phyloP scores from a whole-genome alignment of 2,113 vertebrate genomes.

The Brienomyrus brachyistius region DNA sequence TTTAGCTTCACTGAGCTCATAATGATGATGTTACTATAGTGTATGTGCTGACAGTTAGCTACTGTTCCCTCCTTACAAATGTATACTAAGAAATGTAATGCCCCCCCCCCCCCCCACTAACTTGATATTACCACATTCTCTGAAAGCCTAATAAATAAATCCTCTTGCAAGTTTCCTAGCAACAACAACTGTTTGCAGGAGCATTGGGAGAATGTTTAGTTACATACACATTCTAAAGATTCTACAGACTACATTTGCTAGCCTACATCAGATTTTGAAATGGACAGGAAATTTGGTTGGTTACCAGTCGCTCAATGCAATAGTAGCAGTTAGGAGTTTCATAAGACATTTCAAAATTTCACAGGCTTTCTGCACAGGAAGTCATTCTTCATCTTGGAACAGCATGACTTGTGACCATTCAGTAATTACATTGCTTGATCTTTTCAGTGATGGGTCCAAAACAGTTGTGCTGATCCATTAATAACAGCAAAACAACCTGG shows the following conservation, averaged over 20 bases:
- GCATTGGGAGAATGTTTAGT: neutral
- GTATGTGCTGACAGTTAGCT: neutral
- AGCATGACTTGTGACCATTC: neutral
- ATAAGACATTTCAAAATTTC: neutral
- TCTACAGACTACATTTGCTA: neutral
- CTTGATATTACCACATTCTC: neutral
- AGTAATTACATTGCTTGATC: neutral
- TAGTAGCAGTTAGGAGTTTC: neutral
- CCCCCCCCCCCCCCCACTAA: neutral
- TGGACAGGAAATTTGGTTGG: neutral
- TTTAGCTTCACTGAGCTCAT: neutral
- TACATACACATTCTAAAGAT: neutral
- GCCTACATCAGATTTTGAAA: constrained; percentile 6
- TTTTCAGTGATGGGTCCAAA: neutral
- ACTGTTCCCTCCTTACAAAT: neutral
- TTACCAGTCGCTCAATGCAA: neutral
- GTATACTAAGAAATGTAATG: neutral
- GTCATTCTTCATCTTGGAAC: neutral
- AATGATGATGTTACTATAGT: neutral
- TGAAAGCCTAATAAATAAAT: neutral
- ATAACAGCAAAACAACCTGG: neutral
- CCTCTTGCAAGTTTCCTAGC: neutral
- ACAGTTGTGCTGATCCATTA: neutral
- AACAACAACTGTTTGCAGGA: neutral
- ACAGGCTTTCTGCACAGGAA: neutral